Evolutionary conservation across 2,888 invertebrate species (phyloP).

Genomic region (Cyrtodaria siliqua): DNA sequence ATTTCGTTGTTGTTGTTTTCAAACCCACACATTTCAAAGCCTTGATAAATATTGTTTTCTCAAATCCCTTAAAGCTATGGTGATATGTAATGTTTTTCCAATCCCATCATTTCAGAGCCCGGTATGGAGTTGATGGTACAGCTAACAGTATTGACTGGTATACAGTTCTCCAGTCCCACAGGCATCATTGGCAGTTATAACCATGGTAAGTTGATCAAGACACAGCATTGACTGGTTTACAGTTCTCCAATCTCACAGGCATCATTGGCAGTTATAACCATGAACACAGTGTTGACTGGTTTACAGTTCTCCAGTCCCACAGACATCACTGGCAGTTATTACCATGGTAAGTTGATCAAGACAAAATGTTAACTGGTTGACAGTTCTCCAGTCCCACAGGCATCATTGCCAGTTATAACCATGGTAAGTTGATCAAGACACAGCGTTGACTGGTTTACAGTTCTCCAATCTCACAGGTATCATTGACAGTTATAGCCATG

Average conservation of each 20-base stretch:
- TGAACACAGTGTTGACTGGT: slow-evolving; percentile 78
- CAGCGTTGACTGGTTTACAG: no score
- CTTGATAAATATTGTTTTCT: no score
- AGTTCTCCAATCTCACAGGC: slow-evolving; percentile 83
- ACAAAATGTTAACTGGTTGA: slow-evolving; percentile 78
- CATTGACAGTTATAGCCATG: not conserved
- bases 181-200: slow-evolving; percentile 83
- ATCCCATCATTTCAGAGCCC: slow-evolving; percentile 76
- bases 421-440: slow-evolving; percentile 81
- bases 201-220: slow-evolving; percentile 73
- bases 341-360: slow-evolving; percentile 79
- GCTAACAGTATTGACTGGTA: slow-evolving; percentile 79
- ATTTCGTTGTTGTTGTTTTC: no score
- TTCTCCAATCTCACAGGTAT: no score
- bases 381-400: slow-evolving; percentile 83
- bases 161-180: slow-evolving; percentile 82
- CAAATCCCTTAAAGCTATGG: no score
- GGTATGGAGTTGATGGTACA: slow-evolving; percentile 82
- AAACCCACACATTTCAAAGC: no score
- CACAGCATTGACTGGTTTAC: slow-evolving; percentile 75
- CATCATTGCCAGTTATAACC: slow-evolving; percentile 82
- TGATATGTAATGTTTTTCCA: no score
- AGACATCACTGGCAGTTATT: slow-evolving; percentile 82
- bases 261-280: slow-evolving; percentile 83
- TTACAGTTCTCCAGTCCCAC: slow-evolving; percentile 82